Evolutionary conservation across 2,113 vertebrate genomes (phyloP).

Genomic region (Oreochromis niloticus): DNA sequence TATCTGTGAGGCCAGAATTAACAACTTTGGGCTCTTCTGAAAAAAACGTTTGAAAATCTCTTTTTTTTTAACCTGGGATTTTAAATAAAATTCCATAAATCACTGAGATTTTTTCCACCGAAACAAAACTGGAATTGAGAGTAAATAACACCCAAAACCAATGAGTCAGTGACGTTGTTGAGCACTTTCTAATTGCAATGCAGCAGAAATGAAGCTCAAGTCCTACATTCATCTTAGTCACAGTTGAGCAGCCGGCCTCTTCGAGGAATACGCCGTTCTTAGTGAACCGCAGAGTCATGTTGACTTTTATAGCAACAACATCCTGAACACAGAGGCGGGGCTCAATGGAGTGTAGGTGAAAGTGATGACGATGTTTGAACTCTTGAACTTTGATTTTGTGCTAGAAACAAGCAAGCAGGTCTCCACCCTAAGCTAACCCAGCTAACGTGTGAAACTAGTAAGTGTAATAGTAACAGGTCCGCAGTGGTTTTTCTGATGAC

Average conservation of each 20-base stretch:
- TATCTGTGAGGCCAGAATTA: background rate
- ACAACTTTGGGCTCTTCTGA: background rate
- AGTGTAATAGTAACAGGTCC: background rate
- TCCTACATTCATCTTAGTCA: background rate
- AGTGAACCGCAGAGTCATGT: background rate
- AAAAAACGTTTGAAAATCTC: fast-evolving
- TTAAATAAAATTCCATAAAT: background rate
- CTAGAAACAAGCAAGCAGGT: background rate
- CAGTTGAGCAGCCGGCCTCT: fast-evolving
- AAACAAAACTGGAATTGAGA: background rate
- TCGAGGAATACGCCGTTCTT: background rate
- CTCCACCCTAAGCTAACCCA: background rate
- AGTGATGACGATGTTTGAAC: background rate
- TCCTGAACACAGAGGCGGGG: background rate
- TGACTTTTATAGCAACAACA: background rate
- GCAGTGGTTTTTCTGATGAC: background rate
- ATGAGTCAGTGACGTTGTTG: background rate
- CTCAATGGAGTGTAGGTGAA: background rate
- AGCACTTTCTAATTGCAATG: background rate
- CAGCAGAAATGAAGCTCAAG: background rate
- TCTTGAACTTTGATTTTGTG: background rate
- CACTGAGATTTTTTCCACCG: background rate
- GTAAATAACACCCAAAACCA: background rate
- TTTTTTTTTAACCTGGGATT: background rate
- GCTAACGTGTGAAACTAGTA: background rate